phyloP scores from a whole-genome alignment of 1,140 invertebrate genomes.

The Diorhabda elongata region DNA sequence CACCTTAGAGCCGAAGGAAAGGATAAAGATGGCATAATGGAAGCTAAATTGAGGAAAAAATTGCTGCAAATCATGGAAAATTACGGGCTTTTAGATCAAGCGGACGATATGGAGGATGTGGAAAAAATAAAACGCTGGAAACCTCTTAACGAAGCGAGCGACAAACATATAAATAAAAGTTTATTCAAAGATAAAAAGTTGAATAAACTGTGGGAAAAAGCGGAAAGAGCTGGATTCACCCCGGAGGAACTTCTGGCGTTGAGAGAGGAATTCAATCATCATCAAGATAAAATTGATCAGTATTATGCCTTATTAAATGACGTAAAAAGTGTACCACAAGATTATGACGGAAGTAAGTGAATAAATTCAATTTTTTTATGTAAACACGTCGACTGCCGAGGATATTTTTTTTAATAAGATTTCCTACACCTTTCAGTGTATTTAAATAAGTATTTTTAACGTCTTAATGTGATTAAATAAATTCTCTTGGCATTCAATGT shows the following conservation, averaged over 20 bases:
- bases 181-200: constrained; percentile 87
- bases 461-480: no score
- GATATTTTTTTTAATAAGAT: no score
- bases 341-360: constrained; percentile 56
- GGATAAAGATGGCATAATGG: constrained; percentile 82
- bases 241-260: constrained; percentile 75
- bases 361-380: constrained; percentile 22
- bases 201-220: constrained; percentile 86
- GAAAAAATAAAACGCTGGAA: constrained; percentile 47
- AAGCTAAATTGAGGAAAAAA: constrained; percentile 75
- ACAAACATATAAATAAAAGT: constrained; percentile 56
- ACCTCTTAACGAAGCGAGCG: constrained; percentile 53
- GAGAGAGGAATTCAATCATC: constrained; percentile 86
- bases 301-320: constrained; percentile 77
- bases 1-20: constrained; percentile 73
- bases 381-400: background rate
- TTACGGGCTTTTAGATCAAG: constrained; percentile 78
- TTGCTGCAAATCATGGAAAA: constrained; percentile 76
- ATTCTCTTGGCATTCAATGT: no score
- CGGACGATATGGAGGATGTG: constrained; percentile 62
- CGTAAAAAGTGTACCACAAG: constrained; percentile 54
- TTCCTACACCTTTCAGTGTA: no score
- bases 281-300: constrained; percentile 89
- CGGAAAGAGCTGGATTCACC: constrained; percentile 78
- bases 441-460: no score